Conservation (phyloP, 2,113 vertebrate species). For the Xyrauchen texanus region DNA sequence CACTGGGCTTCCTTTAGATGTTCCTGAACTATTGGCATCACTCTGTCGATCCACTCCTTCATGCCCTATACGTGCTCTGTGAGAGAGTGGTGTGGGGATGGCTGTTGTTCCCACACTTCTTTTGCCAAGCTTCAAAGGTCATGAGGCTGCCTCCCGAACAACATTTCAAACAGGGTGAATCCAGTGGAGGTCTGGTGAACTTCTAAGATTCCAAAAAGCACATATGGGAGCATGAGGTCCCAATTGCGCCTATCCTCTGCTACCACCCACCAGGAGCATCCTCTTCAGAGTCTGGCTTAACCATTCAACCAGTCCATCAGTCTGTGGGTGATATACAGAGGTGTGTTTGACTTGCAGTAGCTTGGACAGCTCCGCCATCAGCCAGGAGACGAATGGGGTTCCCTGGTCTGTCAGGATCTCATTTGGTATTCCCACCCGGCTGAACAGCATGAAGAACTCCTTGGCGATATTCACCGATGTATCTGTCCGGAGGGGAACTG, state of each 20-base stretch:
- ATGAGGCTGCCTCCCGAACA: background rate
- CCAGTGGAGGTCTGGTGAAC: too few relatives aligned
- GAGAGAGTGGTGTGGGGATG: background rate
- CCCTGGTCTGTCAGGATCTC: background rate
- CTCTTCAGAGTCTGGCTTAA: too few relatives aligned
- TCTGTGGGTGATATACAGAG: too few relatives aligned
- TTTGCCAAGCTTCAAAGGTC: background rate
- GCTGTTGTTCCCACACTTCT: background rate
- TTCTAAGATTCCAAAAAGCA: too few relatives aligned
- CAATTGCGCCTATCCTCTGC: too few relatives aligned
- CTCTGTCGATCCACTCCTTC: too few relatives aligned
- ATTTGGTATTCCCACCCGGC: background rate
- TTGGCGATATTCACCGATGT: too few relatives aligned
- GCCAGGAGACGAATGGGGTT: background rate
- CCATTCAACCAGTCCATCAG: too few relatives aligned
- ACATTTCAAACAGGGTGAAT: too few relatives aligned
- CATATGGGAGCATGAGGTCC: too few relatives aligned
- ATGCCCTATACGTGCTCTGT: background rate
- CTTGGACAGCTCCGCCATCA: background rate
- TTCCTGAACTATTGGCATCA: background rate
- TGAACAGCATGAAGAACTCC: background rate
- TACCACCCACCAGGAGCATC: too few relatives aligned
- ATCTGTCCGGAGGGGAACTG: background rate
- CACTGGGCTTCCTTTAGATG: background rate
- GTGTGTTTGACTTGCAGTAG: too few relatives aligned